These are phyloP conservation scores for Melanerpes formicivorus DNA, from an alignment of 2,113 vertebrate genomes.

Conservation along the genomic window DNA sequence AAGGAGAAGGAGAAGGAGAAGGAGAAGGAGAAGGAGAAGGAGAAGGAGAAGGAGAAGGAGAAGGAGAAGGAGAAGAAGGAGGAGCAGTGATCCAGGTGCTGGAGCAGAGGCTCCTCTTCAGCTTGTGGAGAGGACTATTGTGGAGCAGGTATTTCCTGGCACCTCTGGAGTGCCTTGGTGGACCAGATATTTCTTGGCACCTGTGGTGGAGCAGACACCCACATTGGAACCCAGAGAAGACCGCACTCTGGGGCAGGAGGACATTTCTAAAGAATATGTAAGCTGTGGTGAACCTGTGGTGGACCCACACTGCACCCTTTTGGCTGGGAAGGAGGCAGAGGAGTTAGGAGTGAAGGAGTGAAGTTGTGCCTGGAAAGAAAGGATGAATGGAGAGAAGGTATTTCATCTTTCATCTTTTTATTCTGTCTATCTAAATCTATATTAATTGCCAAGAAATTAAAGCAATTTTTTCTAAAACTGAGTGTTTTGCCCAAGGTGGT, in stretches of 20 bases:
- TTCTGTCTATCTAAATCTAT: neutral
- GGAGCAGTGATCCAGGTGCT: neutral
- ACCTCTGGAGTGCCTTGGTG: neutral
- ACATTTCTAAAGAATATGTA: neutral
- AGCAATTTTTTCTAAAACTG: neutral
- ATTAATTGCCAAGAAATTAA: neutral
- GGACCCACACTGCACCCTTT: neutral
- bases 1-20: too few species aligned
- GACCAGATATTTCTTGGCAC: too few species aligned
- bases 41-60: too few species aligned
- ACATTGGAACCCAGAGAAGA: fast-evolving
- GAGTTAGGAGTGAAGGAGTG: neutral
- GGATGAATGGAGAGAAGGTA: neutral
- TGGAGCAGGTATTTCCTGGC: neutral
- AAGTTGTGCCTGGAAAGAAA: neutral
- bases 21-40: too few species aligned
- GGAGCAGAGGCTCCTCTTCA: neutral
- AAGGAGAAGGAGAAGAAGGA: too few species aligned
- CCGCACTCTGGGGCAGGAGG: neutral
- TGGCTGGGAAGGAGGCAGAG: neutral
- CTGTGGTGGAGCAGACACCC: neutral
- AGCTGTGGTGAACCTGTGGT: neutral
- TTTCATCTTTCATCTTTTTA: neutral
- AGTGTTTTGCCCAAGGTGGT: neutral
- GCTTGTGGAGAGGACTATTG: fast-evolving